Conservation (phyloP, 2,888 invertebrate genomes). For the Strigamia crassipes region DNA sequence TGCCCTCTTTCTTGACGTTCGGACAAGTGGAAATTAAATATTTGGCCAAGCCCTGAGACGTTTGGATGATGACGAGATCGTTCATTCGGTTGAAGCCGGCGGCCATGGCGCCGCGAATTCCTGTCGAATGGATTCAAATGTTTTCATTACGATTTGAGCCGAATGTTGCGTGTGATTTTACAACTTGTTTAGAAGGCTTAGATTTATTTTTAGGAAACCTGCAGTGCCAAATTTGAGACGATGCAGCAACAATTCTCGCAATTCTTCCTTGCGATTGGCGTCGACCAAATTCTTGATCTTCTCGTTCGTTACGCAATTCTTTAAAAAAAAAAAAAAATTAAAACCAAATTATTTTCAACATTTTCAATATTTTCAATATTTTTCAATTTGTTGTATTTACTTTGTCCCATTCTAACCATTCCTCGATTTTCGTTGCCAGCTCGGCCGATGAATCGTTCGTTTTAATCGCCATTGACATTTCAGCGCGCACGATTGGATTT, state of each 20-base stretch:
- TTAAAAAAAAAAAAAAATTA: too few relatives aligned
- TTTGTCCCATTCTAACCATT: conserved; percentile 78
- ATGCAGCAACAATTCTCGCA: conserved; percentile 69
- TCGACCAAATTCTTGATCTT: conserved; percentile 69
- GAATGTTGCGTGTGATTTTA: background rate
- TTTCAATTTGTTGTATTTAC: too few relatives aligned
- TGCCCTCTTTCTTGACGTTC: conserved; percentile 69
- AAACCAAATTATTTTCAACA: too few relatives aligned
- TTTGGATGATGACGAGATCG: conserved; percentile 90
- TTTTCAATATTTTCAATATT: too few relatives aligned
- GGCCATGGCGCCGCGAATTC: conserved; percentile 83
- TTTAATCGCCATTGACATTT: background rate
- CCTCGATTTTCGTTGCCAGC: conserved; percentile 70
- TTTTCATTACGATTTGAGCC: background rate
- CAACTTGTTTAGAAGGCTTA: background rate
- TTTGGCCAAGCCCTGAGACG: conserved; percentile 83
- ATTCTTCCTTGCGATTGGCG: conserved; percentile 64
- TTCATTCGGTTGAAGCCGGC: conserved; percentile 94
- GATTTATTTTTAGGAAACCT: conserved; percentile 58
- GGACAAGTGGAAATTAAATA: conserved; percentile 70
- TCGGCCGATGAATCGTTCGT: conserved; percentile 53
- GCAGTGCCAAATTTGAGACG: conserved; percentile 90
- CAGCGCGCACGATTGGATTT: too few relatives aligned
- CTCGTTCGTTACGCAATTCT: conserved; percentile 69
- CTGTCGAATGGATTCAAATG: background rate